Evolutionary conservation across 2,797 vertebrate species (phyloP).

Genomic region (Merluccius polli): DNA sequence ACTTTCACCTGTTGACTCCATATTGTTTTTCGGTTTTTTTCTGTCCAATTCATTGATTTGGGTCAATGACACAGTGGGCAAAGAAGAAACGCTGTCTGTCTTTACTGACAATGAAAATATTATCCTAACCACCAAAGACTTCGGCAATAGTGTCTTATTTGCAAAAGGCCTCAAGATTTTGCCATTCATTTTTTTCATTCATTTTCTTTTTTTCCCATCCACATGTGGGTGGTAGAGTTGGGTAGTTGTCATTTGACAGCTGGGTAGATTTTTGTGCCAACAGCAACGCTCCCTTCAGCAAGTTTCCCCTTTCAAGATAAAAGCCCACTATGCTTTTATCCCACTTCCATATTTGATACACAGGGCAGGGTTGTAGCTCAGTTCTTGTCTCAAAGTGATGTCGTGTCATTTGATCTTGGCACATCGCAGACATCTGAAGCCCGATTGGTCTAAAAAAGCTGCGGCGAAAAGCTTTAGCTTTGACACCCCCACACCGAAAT

Average conservation of each 20-base stretch:
- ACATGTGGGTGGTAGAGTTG: constrained; percentile 46
- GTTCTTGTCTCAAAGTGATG: constrained; percentile 66
- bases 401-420: constrained; percentile 70
- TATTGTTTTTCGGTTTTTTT: background rate
- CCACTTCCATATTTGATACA: constrained; percentile 65
- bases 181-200: constrained; percentile 14
- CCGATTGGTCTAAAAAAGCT: constrained; percentile 55
- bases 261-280: constrained; percentile 53
- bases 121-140: constrained; percentile 31
- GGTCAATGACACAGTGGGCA: too few relatives aligned
- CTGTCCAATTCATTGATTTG: background rate
- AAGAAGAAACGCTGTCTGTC: too few relatives aligned
- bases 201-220: constrained; percentile 30
- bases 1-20: background rate
- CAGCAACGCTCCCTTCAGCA: constrained; percentile 58
- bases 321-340: constrained; percentile 59
- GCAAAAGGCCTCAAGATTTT: constrained; percentile 53
- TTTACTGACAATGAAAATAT: too few relatives aligned
- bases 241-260: constrained; percentile 54
- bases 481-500: constrained; percentile 52
- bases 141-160: constrained; percentile 40
- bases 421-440: constrained; percentile 67
- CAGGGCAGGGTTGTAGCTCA: constrained; percentile 59
- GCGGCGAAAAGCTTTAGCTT: constrained; percentile 36
- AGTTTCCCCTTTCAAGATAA: constrained; percentile 67